Evolutionary conservation across 2,113 vertebrate species (phyloP).

Genomic region (Procapra przewalskii): DNA sequence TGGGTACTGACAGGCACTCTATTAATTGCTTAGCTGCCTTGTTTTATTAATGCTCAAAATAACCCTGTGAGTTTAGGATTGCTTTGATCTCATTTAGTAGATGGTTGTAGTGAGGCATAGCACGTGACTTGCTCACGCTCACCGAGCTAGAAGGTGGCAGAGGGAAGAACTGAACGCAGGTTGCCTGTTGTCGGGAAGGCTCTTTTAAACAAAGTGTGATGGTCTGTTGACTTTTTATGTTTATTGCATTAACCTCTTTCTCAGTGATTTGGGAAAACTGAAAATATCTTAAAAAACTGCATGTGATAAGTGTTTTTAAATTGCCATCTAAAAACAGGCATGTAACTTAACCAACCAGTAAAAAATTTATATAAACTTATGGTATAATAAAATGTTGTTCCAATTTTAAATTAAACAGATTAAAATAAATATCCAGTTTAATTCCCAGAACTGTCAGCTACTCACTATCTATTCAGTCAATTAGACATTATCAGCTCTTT

Average conservation of each 20-base stretch:
- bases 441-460: slow-evolving; percentile 62
- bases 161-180: not conserved
- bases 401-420: slow-evolving; percentile 61
- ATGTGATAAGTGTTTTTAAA: slow-evolving; percentile 57
- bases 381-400: slow-evolving; percentile 57
- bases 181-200: slow-evolving; percentile 8
- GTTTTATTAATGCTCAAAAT: not conserved
- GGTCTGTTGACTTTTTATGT: slow-evolving; percentile 68
- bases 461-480: slow-evolving; percentile 17
- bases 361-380: slow-evolving; percentile 57
- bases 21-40: not conserved
- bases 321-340: slow-evolving; percentile 52
- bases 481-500: slow-evolving; percentile 49
- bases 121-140: not conserved
- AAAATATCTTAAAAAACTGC: slow-evolving; percentile 57
- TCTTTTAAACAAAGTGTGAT: slow-evolving; percentile 68
- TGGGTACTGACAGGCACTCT: not conserved
- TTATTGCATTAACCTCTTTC: slow-evolving; percentile 50
- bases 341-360: slow-evolving; percentile 57
- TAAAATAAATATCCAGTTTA: slow-evolving; percentile 57
- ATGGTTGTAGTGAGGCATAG: not conserved
- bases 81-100: slow-evolving; percentile 31
- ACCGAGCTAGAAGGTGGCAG: not conserved
- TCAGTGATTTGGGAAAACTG: slow-evolving; percentile 50
- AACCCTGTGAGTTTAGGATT: not conserved